These are phyloP conservation scores for Actenoides lindsayi DNA, from an alignment of 2,113 vertebrate species.

Conservation along the genomic window DNA sequence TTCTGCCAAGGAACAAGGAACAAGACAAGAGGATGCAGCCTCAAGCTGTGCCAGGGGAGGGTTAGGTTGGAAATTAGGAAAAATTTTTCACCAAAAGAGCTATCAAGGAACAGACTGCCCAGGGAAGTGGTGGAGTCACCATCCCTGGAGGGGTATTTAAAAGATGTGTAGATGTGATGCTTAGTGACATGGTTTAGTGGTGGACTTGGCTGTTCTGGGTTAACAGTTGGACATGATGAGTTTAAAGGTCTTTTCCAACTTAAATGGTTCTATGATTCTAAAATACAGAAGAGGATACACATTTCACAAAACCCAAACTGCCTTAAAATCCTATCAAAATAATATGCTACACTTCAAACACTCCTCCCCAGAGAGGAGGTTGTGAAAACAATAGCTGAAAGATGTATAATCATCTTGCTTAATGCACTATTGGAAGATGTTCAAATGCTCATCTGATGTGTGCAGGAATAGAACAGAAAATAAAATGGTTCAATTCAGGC, in stretches of 20 bases:
- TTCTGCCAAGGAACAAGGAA: background rate
- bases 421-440: constrained; percentile 15
- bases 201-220: background rate
- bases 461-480: background rate
- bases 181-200: background rate
- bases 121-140: background rate
- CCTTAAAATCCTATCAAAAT: constrained; percentile 1
- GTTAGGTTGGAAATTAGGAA: background rate
- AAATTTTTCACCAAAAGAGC: background rate
- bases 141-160: background rate
- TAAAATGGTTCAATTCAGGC: background rate
- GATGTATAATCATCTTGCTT: background rate
- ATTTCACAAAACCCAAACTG: background rate
- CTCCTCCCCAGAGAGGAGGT: background rate
- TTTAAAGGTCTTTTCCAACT: background rate
- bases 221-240: background rate
- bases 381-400: constrained; percentile 41
- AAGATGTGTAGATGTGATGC: background rate
- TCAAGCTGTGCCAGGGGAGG: background rate
- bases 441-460: background rate
- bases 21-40: background rate
- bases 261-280: background rate
- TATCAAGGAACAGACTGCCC: background rate
- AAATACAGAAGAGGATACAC: background rate
- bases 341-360: background rate